These are phyloP conservation scores for Achlya flavicornis DNA, from an alignment of 2,888 invertebrate genomes.

Conservation along the genomic window DNA sequence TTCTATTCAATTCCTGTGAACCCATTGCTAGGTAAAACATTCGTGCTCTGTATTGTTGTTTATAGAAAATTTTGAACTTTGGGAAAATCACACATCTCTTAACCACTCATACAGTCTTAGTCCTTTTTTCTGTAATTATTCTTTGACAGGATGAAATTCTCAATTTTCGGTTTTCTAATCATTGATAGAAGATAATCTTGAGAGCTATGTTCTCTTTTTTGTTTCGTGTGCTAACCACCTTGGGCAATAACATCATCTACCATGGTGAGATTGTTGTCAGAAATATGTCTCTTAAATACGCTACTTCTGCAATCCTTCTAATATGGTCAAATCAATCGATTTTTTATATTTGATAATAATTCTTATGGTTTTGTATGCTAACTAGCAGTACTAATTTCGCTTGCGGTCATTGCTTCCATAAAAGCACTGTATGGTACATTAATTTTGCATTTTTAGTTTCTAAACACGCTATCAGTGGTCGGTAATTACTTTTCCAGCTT, in stretches of 20 bases:
- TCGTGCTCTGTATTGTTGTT: not conserved
- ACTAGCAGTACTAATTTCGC: not conserved
- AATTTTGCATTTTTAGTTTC: conserved; percentile 4
- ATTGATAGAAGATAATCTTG: too few relatives aligned
- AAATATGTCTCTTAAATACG: too few relatives aligned
- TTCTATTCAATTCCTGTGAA: not conserved
- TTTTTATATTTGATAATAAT: not conserved
- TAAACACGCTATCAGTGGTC: not conserved
- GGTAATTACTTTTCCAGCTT: not conserved
- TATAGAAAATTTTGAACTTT: not conserved
- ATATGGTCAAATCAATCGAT: not conserved
- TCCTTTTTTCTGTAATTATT: not conserved
- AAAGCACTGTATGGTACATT: not conserved
- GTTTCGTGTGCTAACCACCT: too few relatives aligned
- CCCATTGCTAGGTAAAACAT: not conserved
- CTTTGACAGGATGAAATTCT: too few relatives aligned
- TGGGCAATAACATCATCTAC: too few relatives aligned
- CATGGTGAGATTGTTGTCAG: too few relatives aligned
- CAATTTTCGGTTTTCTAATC: too few relatives aligned
- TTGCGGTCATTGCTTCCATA: not conserved
- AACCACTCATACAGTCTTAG: not conserved
- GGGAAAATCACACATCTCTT: not conserved
- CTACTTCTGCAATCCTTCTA: too few relatives aligned
- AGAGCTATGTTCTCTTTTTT: too few relatives aligned
- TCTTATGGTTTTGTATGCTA: too few relatives aligned